A percentile compares a stretch with the other conserved stretches of the same genome.
Evolutionary conservation across 2,113 vertebrate species (phyloP).

Genomic region (Lates calcarifer): DNA sequence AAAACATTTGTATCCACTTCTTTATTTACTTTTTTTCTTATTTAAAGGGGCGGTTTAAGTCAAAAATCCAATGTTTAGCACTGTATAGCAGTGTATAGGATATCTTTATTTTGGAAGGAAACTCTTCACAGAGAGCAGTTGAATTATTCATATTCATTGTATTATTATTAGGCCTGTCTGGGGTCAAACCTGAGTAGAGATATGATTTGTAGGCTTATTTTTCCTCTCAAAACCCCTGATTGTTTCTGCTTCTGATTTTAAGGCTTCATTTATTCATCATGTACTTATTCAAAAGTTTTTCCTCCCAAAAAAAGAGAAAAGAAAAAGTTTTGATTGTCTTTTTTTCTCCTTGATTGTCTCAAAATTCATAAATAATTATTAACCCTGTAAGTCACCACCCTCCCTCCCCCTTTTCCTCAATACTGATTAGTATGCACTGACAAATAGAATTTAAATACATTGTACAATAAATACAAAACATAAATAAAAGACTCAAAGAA

Average conservation of each 20-base stretch:
- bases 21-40: background rate
- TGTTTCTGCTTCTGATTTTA: conserved; percentile 70
- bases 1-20: conserved; percentile 19
- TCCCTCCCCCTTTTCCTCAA: conserved; percentile 18
- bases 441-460: conserved; percentile 83
- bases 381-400: conserved; percentile 34
- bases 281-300: conserved; percentile 22
- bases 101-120: conserved; percentile 51
- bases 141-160: background rate
- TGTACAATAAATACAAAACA: conserved; percentile 85
- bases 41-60: background rate
- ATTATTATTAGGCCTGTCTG: conserved; percentile 25
- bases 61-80: background rate
- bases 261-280: conserved; percentile 68
- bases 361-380: conserved; percentile 77
- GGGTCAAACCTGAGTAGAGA: conserved; percentile 79
- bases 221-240: conserved; percentile 72
- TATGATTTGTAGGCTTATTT: conserved; percentile 71
- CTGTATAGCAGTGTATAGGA: no score
- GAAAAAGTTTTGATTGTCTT: conserved; percentile 58
- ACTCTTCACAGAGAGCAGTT: conserved; percentile 47
- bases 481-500: conserved; percentile 78
- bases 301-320: conserved; percentile 34
- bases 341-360: conserved; percentile 57
- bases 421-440: conserved; percentile 71